A percentile compares a stretch with the other conserved stretches of the same genome.
Conservation (phyloP, 2,797 vertebrate genomes). For the Gastrophryne carolinensis region DNA sequence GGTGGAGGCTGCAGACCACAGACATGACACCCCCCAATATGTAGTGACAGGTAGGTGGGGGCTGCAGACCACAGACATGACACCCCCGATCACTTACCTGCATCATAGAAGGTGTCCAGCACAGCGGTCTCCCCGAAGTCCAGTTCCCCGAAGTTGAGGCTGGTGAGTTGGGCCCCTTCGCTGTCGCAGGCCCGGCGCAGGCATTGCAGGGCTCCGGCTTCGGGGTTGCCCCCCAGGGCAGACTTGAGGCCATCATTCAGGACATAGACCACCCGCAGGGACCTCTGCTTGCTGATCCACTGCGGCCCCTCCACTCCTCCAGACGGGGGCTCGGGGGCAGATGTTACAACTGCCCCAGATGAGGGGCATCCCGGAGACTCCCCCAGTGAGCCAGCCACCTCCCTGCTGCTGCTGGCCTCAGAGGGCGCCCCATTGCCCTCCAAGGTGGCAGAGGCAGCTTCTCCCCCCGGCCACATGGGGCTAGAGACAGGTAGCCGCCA, state of each 20-base stretch:
- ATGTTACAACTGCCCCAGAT: background rate
- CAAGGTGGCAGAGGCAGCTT: background rate
- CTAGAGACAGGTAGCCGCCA: too few species aligned
- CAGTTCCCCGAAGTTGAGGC: slow-evolving; percentile 80
- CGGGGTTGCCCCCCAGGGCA: slow-evolving; percentile 79
- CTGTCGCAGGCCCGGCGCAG: slow-evolving; percentile 84
- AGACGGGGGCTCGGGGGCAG: slow-evolving; percentile 39
- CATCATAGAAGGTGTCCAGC: slow-evolving; percentile 89
- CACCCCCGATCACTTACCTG: slow-evolving; percentile 70
- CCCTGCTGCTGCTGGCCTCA: background rate
- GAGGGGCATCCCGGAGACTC: background rate
- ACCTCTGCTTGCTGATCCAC: slow-evolving; percentile 67
- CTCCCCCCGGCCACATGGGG: background rate
- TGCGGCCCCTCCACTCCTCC: slow-evolving; percentile 53
- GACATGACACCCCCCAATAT: too few species aligned
- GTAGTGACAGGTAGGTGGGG: too few species aligned
- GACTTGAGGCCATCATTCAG: slow-evolving; percentile 78
- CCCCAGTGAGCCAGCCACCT: background rate
- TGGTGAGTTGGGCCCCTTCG: slow-evolving; percentile 80
- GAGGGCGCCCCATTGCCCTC: background rate
- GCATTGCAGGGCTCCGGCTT: slow-evolving; percentile 82
- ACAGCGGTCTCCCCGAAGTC: slow-evolving; percentile 87
- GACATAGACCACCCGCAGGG: slow-evolving; percentile 81
- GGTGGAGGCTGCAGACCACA: too few species aligned
- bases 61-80: too few species aligned